phyloP scores from a whole-genome alignment of 2,888 invertebrate species.

The Cephus pygmeus region DNA sequence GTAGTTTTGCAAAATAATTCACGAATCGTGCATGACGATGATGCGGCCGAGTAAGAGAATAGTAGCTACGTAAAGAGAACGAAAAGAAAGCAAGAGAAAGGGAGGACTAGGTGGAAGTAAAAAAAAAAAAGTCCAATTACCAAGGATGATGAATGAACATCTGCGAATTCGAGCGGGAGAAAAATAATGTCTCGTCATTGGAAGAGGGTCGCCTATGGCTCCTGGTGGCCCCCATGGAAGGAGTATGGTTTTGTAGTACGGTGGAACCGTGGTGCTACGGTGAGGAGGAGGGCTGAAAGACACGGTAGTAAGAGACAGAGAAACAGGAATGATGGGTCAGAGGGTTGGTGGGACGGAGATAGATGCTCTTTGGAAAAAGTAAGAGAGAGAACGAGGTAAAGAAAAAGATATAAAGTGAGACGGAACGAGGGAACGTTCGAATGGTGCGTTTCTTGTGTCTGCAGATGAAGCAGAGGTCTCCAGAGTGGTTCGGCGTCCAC shows the following conservation, averaged over 20 bases:
- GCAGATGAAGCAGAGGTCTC: constrained; percentile 11
- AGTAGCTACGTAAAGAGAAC: not conserved
- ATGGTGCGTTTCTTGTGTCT: constrained; percentile 9
- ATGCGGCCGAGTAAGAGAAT: not conserved
- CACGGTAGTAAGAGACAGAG: constrained; percentile 2
- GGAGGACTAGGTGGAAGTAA: not conserved
- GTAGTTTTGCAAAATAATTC: not conserved
- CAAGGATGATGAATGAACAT: constrained; percentile 4
- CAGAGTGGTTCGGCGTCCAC: constrained; percentile 16
- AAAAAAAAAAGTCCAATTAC: constrained; percentile 7
- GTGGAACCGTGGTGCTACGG: not conserved
- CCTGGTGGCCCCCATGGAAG: constrained; percentile 3
- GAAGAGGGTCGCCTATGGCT: not conserved
- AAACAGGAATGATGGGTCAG: not conserved
- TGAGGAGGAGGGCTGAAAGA: not conserved
- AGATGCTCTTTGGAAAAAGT: not conserved
- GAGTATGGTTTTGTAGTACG: not conserved
- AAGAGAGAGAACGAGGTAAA: not conserved
- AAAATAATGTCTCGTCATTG: constrained; percentile 8
- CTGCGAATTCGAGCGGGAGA: constrained; percentile 1
- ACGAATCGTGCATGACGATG: not conserved
- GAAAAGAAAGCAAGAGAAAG: not conserved
- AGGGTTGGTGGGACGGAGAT: not conserved
- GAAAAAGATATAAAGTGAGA: not conserved
- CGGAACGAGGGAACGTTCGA: not conserved